Evolutionary conservation across 2,797 vertebrate species (phyloP).

Genomic region (Cichlasoma orientale): DNA sequence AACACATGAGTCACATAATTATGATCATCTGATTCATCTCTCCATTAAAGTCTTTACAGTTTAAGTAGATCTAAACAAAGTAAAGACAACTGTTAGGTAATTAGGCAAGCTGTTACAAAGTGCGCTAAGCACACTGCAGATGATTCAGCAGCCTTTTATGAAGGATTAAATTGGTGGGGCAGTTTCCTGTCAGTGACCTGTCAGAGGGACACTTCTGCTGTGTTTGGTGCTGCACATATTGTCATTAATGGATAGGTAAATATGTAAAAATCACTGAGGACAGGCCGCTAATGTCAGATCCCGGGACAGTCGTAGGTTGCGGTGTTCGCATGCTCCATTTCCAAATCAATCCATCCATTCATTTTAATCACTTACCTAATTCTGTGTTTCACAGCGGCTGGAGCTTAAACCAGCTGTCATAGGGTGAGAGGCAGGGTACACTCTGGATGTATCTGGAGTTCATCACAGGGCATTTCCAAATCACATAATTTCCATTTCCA

Average conservation of each 20-base stretch:
- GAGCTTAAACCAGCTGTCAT: not conserved
- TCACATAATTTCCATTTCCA: not conserved
- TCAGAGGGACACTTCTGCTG: not conserved
- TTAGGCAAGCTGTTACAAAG: not conserved
- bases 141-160: conserved; percentile 22
- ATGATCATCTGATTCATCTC: not conserved
- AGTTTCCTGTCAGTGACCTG: not conserved
- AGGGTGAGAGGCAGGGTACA: not conserved
- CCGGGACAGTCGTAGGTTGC: not conserved
- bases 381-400: not conserved
- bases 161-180: conserved; percentile 37
- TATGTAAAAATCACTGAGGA: not conserved
- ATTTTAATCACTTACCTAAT: not conserved
- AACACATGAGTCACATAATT: conserved; percentile 17
- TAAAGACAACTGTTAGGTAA: not conserved
- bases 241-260: not conserved
- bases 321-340: not conserved
- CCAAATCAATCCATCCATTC: not conserved
- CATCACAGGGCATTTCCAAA: not conserved
- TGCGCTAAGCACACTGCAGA: not conserved
- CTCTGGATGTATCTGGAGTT: not conserved
- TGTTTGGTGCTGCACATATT: not conserved
- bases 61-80: not conserved
- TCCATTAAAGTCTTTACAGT: conserved; percentile 6
- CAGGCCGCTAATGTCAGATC: not conserved